Conservation (phyloP, 2,113 vertebrate genomes). For the Ranitomeya variabilis region DNA sequence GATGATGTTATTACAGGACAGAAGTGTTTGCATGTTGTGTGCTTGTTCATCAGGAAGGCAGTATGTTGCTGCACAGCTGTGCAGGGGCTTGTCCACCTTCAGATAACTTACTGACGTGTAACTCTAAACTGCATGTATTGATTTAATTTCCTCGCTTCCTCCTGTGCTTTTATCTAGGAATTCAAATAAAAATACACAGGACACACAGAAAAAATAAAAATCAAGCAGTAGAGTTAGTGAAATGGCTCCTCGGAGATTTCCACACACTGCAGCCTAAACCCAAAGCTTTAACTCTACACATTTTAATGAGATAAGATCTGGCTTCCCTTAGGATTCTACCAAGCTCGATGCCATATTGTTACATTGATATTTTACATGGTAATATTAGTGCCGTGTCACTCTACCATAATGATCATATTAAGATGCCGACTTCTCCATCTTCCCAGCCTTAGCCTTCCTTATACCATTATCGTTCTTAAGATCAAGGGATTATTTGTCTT, state of each 20-base stretch:
- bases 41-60: not conserved
- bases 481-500: not conserved
- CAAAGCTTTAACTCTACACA: not conserved
- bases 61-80: not conserved
- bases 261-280: not conserved
- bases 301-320: not conserved
- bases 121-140: conserved; percentile 3
- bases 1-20: not conserved
- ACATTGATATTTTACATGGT: too few relatives aligned
- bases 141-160: not conserved
- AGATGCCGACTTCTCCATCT: not conserved
- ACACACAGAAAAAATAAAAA: not conserved
- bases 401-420: not conserved
- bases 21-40: not conserved
- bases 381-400: not conserved
- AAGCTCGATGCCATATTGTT: not conserved
- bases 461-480: not conserved
- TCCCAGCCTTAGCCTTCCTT: not conserved
- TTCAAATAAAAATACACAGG: not conserved
- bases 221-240: not conserved
- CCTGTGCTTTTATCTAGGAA: not conserved
- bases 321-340: not conserved
- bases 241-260: not conserved
- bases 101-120: not conserved
- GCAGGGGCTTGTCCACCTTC: not conserved